Conservation (phyloP, 1,140 invertebrate genomes). For the Aphaenogaster floridana region DNA sequence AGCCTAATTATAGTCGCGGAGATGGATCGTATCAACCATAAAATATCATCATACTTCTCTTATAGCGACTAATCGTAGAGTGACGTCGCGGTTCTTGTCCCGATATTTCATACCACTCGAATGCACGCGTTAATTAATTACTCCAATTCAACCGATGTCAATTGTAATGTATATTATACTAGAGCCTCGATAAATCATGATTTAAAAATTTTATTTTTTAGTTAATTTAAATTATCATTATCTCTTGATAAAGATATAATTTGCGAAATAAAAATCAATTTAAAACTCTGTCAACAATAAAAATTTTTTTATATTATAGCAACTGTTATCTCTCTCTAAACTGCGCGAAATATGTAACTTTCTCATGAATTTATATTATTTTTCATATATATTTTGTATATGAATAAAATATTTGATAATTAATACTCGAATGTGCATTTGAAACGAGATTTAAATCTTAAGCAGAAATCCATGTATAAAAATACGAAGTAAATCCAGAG, state of each 20-base stretch:
- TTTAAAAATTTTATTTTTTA: background rate
- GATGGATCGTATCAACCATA: background rate
- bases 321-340: background rate
- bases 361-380: background rate
- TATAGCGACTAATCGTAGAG: background rate
- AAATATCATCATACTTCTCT: background rate
- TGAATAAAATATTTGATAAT: background rate
- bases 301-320: background rate
- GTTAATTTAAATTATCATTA: background rate
- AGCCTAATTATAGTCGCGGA: slow-evolving; percentile 8
- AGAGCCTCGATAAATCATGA: background rate
- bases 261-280: background rate
- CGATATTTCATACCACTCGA: background rate
- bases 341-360: background rate
- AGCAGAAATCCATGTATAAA: background rate
- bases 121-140: slow-evolving; percentile 4
- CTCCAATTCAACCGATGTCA: background rate
- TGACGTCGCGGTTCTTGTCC: background rate
- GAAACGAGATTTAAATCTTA: slow-evolving; percentile 1
- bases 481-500: background rate
- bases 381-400: background rate
- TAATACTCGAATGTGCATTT: background rate
- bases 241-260: background rate
- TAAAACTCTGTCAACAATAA: background rate
- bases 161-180: background rate